Percentiles rank a stretch among this genome's conserved stretches.
Evolutionary conservation across 2,113 vertebrate genomes (phyloP).

Genomic region (Neolamprologus brichardi): DNA sequence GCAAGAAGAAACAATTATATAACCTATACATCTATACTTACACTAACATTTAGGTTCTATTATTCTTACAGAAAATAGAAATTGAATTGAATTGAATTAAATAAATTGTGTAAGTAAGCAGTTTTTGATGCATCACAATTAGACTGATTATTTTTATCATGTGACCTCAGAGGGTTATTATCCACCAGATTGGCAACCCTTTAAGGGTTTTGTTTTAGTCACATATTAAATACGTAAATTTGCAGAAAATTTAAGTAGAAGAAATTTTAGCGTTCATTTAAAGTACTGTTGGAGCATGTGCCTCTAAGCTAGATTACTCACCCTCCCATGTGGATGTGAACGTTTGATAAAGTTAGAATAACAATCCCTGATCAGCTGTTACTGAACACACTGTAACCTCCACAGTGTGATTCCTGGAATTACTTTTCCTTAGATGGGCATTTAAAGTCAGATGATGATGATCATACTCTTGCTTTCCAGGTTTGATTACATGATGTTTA

Average conservation of each 20-base stretch:
- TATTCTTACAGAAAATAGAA: background rate
- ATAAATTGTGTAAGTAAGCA: background rate
- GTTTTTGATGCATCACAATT: background rate
- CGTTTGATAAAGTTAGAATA: background rate
- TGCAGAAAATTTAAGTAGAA: background rate
- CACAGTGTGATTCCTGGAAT: background rate
- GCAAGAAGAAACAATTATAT: background rate
- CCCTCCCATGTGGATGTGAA: background rate
- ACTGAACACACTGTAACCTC: background rate
- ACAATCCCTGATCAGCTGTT: background rate
- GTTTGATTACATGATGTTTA: background rate
- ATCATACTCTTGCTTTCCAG: background rate
- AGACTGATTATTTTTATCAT: background rate
- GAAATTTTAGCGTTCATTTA: background rate
- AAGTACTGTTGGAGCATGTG: background rate
- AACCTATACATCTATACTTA: background rate
- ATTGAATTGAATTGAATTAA: background rate
- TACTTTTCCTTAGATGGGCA: background rate
- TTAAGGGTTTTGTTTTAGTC: background rate
- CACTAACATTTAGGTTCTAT: background rate
- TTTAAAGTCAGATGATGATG: background rate
- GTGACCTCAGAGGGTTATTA: background rate
- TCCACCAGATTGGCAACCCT: background rate
- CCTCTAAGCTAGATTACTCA: background rate
- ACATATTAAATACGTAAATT: background rate